Percentiles rank a stretch among this genome's conserved stretches.
These are phyloP conservation scores for Phoxinus phoxinus DNA, from an alignment of 2,113 vertebrate species.

Conservation along the genomic window DNA sequence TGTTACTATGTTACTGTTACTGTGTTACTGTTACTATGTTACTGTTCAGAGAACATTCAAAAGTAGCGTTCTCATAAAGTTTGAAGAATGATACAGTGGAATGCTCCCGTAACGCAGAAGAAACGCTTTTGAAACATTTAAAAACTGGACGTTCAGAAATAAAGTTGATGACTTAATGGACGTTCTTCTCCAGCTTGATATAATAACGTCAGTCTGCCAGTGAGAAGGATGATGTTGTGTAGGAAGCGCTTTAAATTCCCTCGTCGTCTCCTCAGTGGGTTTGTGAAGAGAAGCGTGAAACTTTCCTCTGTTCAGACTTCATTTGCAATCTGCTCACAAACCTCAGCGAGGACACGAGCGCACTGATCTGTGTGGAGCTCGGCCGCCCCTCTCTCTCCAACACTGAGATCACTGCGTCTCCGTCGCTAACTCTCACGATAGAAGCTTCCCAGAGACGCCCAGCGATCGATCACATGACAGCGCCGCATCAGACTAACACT, in stretches of 20 bases:
- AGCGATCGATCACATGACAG: neutral
- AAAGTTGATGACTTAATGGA: too few relatives aligned
- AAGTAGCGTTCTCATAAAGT: too few relatives aligned
- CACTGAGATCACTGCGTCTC: neutral
- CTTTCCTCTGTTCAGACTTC: constrained; percentile 43
- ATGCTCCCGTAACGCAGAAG: too few relatives aligned
- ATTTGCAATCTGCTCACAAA: constrained; percentile 48
- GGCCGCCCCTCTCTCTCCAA: neutral
- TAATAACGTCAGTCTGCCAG: neutral
- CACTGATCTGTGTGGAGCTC: neutral
- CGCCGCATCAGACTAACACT: neutral
- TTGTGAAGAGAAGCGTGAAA: constrained; percentile 23
- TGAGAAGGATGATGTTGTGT: neutral
- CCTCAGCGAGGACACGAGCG: neutral
- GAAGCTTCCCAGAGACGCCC: neutral
- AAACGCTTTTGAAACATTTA: too few relatives aligned
- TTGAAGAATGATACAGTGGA: too few relatives aligned
- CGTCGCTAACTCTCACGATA: neutral
- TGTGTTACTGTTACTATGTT: too few relatives aligned
- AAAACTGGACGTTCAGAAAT: too few relatives aligned
- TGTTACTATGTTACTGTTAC: too few relatives aligned
- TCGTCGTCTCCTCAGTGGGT: neutral
- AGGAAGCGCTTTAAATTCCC: constrained; percentile 30
- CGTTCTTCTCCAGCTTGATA: too few relatives aligned
- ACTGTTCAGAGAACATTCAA: too few relatives aligned